Evolutionary conservation across 23 tunicate genomes (phyloP), one percentile per base, ranked within the genome.

Genomic region (Phallusia fumigata): DNA sequence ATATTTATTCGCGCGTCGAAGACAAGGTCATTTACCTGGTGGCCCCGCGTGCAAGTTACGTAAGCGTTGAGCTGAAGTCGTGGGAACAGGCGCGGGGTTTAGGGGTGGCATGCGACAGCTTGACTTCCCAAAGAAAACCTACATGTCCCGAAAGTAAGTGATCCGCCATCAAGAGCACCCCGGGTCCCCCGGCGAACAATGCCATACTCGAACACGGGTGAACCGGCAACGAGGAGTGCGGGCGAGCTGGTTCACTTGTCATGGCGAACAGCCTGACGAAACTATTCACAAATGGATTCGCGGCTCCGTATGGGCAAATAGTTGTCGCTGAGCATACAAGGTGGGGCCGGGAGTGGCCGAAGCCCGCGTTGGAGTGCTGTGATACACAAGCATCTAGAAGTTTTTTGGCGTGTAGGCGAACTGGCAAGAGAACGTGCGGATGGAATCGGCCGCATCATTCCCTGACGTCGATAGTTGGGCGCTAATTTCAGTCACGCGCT

Each of bases 221-320:
- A 22, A 24, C 26, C 28, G 69, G 13, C 26, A 58, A 13, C 69
- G 69, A 11, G 69, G 13, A 58, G 69, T 58, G 69, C 69, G 69
- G 69, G 69, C 69, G 69, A 58, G 28, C 69, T 58, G 69, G 69
- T 21, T 58, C 69, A 58, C 47, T 58, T 58, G 69, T 21, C 69
- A 58, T 5, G 28, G 3, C 69, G 47, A 58, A 58, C 28, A 24
- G 69, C 33, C 30, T 31, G 22, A 31, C 77, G 40, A 74, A 74
- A 74, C 35, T 74, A 74, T 74, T 74, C 77, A 74, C 77, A 74
- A 74, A 74, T 74, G 77, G 77, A 74, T n/a, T 30, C 76, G 58
- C 58, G 18, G 58, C 18, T 13, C 47, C 69, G 69, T 58, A 22
- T 58, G 69, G 28, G 69, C 69, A 58, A 58, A 58, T 58, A 13